Evolutionary conservation across 2,888 invertebrate species (phyloP), one percentile per base, ranked within the genome.

Genomic region (Crocallis elinguaria): DNA sequence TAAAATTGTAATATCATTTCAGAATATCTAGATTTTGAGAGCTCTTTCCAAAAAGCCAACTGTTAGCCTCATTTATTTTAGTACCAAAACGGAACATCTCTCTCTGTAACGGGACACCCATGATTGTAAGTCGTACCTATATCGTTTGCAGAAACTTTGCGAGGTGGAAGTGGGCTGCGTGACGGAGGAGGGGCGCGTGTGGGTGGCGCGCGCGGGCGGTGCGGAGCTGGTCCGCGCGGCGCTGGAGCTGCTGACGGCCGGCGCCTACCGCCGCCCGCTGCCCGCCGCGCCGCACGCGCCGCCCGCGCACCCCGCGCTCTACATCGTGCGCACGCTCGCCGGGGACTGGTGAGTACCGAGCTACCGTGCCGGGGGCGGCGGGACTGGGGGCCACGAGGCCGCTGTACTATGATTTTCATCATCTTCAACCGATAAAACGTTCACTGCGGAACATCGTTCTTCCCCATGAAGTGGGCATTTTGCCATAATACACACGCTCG

Each of bases 141-240:
- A 9, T 17, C 29, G 4, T 23, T 12, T 11, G 49, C 71, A 86
- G 86, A 87, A 87, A 60, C 82, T 75, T 57, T 83, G 82, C 71
- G 86, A 86, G 69, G 88, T 90, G 73, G 86, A 88, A 69, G 89
- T 90, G 66, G 85, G 86, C 1, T 90, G 90, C 77, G 89, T 92
- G 73, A 85, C 84, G 57, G 87, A 85, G 64, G 93, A 82, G 72
- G 91, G 82, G 9, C 82, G 76, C 73, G 92, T 81, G 79, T 92
- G 77, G 91, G 92, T 80, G 79, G 75, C 82, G 69, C 83, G 82
- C 67, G 88, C 80, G 74, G 93, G 74, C 63, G 88, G 76, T 62
- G 90, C 75, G 77, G 88, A 69, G 53, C 66, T 69, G 65, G 86
- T 83, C 69, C 82, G 77, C 74, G 78, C 60, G 49, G 88, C 84